Evolutionary conservation across 2,113 vertebrate genomes (phyloP).

Genomic region (Manacus vitellinus): DNA sequence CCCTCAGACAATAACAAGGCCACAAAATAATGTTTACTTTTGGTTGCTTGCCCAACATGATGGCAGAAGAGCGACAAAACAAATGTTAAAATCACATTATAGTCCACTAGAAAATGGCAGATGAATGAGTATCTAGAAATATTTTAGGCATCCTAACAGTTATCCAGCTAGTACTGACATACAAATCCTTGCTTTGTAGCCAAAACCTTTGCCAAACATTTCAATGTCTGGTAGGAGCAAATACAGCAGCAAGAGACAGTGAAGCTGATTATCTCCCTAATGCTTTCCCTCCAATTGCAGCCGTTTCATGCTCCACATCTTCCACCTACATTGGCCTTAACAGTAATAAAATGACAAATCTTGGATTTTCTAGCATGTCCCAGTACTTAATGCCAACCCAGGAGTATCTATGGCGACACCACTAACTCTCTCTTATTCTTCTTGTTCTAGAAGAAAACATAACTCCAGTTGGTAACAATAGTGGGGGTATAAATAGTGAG

Average conservation of each 20-base stretch:
- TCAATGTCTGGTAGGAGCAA: not conserved
- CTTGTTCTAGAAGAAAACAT: not conserved
- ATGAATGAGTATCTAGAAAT: not conserved
- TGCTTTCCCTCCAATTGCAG: not conserved
- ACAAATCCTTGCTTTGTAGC: not conserved
- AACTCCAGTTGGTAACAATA: conserved; percentile 19
- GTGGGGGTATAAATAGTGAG: conserved; percentile 2
- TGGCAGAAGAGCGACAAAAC: not conserved
- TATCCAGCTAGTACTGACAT: not conserved
- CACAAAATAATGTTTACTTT: not conserved
- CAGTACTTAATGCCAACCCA: not conserved
- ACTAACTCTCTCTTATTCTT: not conserved
- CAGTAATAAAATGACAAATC: not conserved
- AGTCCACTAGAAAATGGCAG: not conserved
- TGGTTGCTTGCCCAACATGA: not conserved
- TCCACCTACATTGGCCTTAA: not conserved
- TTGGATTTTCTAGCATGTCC: not conserved
- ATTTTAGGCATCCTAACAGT: not conserved
- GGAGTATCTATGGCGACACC: not conserved
- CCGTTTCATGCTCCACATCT: not conserved
- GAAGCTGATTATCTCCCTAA: not conserved
- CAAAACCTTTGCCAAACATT: not conserved
- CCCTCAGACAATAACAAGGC: not conserved
- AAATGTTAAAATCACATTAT: not conserved
- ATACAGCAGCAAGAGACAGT: not conserved